A percentile compares a stretch with the other conserved stretches of the same genome.
phyloP scores from a whole-genome alignment of 2,888 invertebrate species.

The Meloe dianella region DNA sequence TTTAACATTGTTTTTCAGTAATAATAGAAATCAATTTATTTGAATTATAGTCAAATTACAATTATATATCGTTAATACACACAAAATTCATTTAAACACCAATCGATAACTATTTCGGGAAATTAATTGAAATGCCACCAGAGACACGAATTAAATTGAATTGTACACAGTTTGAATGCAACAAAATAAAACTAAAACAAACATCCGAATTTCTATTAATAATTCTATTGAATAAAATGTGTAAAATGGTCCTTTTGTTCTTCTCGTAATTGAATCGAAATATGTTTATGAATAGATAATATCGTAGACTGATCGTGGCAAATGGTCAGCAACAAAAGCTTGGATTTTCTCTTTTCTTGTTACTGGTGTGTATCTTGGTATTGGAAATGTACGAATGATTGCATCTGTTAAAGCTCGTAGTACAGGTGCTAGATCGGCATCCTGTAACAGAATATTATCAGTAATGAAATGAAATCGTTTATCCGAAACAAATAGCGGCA shows the following conservation, averaged over 20 bases:
- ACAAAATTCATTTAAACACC: background rate
- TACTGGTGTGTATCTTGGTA: conserved; percentile 83
- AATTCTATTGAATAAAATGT: background rate
- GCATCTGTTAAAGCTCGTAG: conserved; percentile 78
- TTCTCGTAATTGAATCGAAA: background rate
- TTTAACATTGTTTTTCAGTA: too few species aligned
- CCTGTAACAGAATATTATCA: conserved; percentile 60
- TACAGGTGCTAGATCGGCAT: conserved; percentile 78
- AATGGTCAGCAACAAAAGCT: conserved; percentile 79
- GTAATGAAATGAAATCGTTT: too few species aligned
- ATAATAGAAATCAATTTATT: background rate
- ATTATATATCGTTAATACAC: conserved; percentile 2
- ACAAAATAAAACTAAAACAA: background rate
- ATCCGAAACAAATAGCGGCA: too few species aligned
- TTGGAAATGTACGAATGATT: conserved; percentile 80
- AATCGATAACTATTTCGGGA: background rate
- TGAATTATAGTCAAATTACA: background rate
- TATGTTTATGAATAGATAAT: conserved; percentile 67
- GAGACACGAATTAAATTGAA: background rate
- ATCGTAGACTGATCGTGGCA: conserved; percentile 82
- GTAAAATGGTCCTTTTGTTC: background rate
- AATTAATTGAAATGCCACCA: conserved; percentile 5
- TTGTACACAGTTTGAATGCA: background rate
- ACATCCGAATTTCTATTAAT: background rate
- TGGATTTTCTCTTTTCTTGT: conserved; percentile 79